Base-by-base conservation (phyloP, 2,888 invertebrate species). In the Eugnorisma glareosa region DNA sequence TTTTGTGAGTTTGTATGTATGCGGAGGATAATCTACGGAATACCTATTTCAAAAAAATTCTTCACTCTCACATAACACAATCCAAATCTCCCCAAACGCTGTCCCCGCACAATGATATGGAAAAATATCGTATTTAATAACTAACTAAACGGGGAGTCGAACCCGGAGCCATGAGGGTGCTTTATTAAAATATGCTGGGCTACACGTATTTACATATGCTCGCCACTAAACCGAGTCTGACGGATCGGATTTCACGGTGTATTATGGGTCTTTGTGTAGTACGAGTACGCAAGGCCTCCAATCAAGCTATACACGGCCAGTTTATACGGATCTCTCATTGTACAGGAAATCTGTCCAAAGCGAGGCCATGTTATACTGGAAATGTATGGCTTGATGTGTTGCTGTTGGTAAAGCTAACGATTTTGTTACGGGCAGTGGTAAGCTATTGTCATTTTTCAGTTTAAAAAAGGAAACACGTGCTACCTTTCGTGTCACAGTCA, bases 51-150 rank as follows among this genome's bases (percentile, higher is more conserved):
- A n/a, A n/a, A n/a, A 24, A 48, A 68, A 51, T 54, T 67, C 31
- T n/a, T 24, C 76, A 28, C 11, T 88, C 57, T 87, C 74, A 89
- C 90, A 94, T 94, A 91, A 88, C 40, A 67, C 86, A 78, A 77
- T 93, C 91, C 94, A 68, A 73, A 83, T 90, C 90, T 87, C 92
- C 93, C 93, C 89, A 89, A 83, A 89, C 89, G 82, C 85, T 85
- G 90, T 90, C 76, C 94, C 92, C 89, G 86, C 88, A 94, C 93
- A 93, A 92, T 94, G 94, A 95, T 94, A 95, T 95, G 94, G 94
- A 96, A 96, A 96, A 96, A 96, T 96, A 96, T 96, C 93, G 90
- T 91, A 95, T 96, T 95, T 94, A 96, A 94, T 95, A 94, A 94
- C 93, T 92, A 90, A 94, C 93, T 92, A 93, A 94, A 93, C 92